Conservation (phyloP, 2,113 vertebrate species). For the Hypanus sabinus region DNA sequence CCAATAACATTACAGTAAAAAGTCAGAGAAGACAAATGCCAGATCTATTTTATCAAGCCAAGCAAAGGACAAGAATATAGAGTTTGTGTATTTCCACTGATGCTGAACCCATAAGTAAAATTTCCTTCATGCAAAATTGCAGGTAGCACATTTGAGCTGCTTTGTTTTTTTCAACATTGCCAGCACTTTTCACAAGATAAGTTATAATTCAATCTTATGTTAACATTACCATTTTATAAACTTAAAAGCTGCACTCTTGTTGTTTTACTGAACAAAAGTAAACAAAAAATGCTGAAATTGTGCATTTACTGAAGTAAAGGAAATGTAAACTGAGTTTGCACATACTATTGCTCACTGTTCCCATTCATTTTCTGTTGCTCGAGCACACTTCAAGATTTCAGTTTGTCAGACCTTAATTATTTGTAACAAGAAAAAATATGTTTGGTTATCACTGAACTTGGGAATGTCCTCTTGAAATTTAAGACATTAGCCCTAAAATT, state of each 20-base stretch:
- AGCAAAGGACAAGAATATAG: neutral
- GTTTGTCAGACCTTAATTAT: neutral
- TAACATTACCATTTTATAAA: neutral
- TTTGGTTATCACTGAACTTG: neutral
- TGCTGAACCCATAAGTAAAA: neutral
- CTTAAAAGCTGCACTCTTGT: neutral
- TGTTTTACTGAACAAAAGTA: neutral
- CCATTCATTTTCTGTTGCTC: neutral
- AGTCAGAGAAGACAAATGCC: conserved; percentile 40
- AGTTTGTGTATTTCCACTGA: neutral
- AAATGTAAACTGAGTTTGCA: neutral
- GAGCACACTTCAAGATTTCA: neutral
- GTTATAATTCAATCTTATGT: neutral
- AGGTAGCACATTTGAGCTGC: no score
- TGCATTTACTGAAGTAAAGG: neutral
- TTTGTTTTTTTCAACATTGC: neutral
- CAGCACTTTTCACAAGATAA: neutral
- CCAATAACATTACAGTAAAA: conserved; percentile 41
- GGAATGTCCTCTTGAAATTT: neutral
- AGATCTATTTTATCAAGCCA: conserved; percentile 9
- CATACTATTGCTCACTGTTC: neutral
- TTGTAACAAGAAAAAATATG: neutral
- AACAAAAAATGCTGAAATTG: neutral
- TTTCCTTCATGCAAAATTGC: neutral
- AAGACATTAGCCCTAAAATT: neutral